Evolutionary conservation across 1,140 invertebrate genomes (phyloP).

Genomic region (Coptotermes formosanus): DNA sequence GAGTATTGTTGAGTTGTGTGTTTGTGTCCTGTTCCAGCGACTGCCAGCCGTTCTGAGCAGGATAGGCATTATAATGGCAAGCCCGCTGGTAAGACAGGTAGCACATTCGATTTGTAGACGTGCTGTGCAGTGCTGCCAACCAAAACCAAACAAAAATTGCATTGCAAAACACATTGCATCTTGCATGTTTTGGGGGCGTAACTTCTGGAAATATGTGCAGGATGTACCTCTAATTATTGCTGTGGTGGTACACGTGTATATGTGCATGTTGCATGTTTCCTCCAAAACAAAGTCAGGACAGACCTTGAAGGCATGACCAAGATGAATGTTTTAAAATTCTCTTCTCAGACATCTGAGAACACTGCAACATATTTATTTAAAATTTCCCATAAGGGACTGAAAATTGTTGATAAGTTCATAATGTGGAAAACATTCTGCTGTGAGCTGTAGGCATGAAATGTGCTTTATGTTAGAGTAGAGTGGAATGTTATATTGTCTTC

Average conservation of each 20-base stretch:
- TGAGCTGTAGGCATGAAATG: no score
- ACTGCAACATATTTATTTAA: no score
- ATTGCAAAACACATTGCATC: slow-evolving; percentile 22
- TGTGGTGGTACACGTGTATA: background rate
- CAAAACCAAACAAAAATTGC: slow-evolving; percentile 4
- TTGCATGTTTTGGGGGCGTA: slow-evolving; percentile 20
- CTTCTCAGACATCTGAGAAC: no score
- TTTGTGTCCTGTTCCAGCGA: slow-evolving; percentile 68
- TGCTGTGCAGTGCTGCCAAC: slow-evolving; percentile 20
- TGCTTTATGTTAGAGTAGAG: no score
- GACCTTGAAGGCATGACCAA: no score
- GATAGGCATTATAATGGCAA: slow-evolving; percentile 90
- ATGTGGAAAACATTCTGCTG: no score
- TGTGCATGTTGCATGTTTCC: slow-evolving; percentile 4
- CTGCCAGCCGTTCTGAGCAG: slow-evolving; percentile 87
- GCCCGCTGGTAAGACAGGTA: slow-evolving; percentile 80
- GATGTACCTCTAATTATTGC: no score
- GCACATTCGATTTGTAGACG: slow-evolving; percentile 24
- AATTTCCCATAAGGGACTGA: no score
- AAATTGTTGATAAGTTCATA: no score
- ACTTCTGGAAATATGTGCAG: background rate
- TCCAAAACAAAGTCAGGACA: slow-evolving; percentile 4
- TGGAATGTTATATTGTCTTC: no score
- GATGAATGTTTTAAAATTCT: no score
- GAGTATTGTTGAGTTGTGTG: slow-evolving; percentile 22